A percentile compares a stretch with the other conserved stretches of the same genome.
Evolutionary conservation across 2,113 vertebrate genomes (phyloP).

Genomic region (Dromiciops gliroides): DNA sequence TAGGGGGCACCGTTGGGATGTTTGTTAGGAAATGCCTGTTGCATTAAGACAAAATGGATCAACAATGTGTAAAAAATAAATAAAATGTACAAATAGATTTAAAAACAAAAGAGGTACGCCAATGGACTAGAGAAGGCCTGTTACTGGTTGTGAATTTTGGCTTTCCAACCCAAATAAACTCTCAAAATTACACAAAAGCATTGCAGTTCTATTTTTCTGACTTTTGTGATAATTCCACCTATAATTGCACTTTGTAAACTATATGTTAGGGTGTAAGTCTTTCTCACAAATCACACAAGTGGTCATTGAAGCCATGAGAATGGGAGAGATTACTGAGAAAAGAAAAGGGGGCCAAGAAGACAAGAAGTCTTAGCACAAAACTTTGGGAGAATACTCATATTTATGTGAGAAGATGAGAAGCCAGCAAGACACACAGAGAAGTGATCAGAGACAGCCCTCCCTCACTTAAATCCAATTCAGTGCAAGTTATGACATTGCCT

Average conservation of each 20-base stretch:
- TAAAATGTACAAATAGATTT: neutral
- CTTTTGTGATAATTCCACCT: conserved; percentile 60
- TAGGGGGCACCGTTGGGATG: neutral
- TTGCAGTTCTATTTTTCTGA: conserved; percentile 32
- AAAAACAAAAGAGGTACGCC: neutral
- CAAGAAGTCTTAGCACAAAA: neutral
- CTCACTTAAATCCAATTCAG: too few relatives aligned
- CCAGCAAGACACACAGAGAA: neutral
- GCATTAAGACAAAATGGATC: neutral
- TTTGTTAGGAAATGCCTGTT: neutral
- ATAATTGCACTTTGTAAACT: conserved; percentile 52
- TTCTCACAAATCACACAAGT: conserved; percentile 2
- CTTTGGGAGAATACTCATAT: neutral
- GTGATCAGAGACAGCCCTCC: neutral
- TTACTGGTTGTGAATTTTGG: conserved; percentile 72
- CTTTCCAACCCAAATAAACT: conserved; percentile 63
- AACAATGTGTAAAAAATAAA: neutral
- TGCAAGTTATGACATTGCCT: too few relatives aligned
- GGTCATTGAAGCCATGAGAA: neutral
- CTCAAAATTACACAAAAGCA: conserved; percentile 45
- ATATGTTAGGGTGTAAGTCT: conserved; percentile 26
- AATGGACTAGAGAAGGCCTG: conserved; percentile 10
- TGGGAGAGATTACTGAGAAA: neutral
- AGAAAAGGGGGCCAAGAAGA: neutral
- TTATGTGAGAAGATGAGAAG: neutral